Conservation (phyloP, 1,140 invertebrate genomes). For the Hirudo medicinalis region DNA sequence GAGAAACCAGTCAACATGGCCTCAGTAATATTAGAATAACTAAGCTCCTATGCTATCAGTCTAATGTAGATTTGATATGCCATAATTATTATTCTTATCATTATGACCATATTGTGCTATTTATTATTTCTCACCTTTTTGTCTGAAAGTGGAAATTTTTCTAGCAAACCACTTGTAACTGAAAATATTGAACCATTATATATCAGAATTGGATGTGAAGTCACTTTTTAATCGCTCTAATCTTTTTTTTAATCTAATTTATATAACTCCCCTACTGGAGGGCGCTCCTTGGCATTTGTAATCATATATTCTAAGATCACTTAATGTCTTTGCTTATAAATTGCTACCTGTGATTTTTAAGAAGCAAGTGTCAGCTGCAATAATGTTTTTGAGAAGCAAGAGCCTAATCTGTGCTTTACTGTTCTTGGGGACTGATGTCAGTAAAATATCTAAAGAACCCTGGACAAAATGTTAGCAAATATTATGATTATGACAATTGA, state of each 20-base stretch:
- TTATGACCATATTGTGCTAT: no score
- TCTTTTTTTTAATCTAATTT: no score
- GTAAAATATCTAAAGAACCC: conserved; percentile 36
- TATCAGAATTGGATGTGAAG: not conserved
- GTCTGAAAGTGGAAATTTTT: not conserved
- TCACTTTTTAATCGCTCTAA: not conserved
- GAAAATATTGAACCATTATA: conserved; percentile 5
- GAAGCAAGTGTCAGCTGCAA: conserved; percentile 86
- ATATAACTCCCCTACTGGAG: no score
- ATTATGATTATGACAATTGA: no score
- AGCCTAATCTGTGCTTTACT: conserved; percentile 45
- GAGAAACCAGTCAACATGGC: not conserved
- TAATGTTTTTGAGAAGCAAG: conserved; percentile 67
- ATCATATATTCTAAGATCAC: not conserved
- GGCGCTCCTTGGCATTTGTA: not conserved
- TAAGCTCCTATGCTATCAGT: no score
- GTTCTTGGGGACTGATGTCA: conserved; percentile 27
- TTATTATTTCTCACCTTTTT: not conserved
- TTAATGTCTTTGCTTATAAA: not conserved
- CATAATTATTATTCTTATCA: no score
- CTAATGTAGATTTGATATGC: no score
- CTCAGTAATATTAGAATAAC: no score
- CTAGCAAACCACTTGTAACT: not conserved
- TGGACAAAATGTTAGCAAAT: conserved; percentile 21
- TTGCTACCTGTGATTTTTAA: conserved; percentile 58